Conservation (phyloP, 92 coral and sea anemone genomes). For the Porites evermanni region DNA sequence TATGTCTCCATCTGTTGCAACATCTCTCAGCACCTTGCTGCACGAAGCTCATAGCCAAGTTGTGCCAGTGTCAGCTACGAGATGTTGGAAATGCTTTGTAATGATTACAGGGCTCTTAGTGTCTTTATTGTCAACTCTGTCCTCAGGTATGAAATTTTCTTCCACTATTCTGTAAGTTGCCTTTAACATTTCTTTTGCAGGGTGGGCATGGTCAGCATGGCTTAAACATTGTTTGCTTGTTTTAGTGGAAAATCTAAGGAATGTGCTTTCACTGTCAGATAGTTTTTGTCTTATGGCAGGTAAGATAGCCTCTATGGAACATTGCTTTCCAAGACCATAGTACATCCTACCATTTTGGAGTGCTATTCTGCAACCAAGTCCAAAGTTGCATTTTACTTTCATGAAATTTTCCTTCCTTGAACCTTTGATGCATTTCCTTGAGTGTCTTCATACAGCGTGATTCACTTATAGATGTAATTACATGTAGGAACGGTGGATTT, state of each 20-base stretch:
- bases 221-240: background rate
- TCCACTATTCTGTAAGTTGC: background rate
- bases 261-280: background rate
- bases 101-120: background rate
- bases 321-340: constrained; percentile 49
- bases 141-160: background rate
- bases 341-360: constrained; percentile 8
- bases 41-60: background rate
- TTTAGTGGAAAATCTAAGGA: background rate
- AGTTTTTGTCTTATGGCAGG: background rate
- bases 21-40: background rate
- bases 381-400: constrained; percentile 41
- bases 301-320: constrained; percentile 20
- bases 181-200: background rate
- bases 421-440: background rate
- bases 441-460: background rate
- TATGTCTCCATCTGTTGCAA: background rate
- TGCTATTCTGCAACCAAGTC: constrained; percentile 17
- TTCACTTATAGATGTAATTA: background rate
- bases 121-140: background rate
- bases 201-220: background rate
- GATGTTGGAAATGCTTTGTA: background rate
- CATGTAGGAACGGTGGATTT: background rate
- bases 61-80: background rate
- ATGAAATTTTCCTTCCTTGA: constrained; percentile 24